Base-by-base conservation (phyloP, 2,888 invertebrate species). In the Pterobdella sp. region DNA sequence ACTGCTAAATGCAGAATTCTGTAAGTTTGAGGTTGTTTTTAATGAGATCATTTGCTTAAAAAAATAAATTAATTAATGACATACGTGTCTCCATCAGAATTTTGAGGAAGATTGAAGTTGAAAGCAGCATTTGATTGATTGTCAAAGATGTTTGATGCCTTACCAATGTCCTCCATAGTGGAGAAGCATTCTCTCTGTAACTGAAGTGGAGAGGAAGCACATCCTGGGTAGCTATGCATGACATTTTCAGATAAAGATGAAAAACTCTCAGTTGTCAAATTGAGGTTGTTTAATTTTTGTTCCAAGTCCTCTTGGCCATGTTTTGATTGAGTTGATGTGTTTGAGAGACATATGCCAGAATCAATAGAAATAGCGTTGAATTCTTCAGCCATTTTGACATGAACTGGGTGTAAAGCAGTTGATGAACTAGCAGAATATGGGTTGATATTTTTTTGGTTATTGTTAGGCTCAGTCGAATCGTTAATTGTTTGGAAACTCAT, bases 321-420 rank as follows among this genome's bases (percentile, higher is more conserved):
- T 7, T 29, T 10, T 3, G 7, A 29, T 31, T 35, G 65, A 7
- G 65, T 65, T 1, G 71, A 71, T 4, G 34, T 32, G 56, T 18
- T 26, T 2, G 71, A 71, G 31, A 71, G 31, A n/a, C 71, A 71
- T n/a, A 71, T 37, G 56, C 71, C 71, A n/a, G 71, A 71, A 63
- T 71, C 71, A 34, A 71, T 3, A 3, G 60, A 56, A 7, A 26
- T 56, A 26, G n/a, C 26, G 60, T 18, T 7, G 3, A 14, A 22
- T 26, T 56, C 60, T 56, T 56, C 60, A 18, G 60, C n/a, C 60
- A 56, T 56, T 7, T 7, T 56, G n/a, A n/a, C n/a, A 26, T 4
- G 18, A 3, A 56, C 60, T 56, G 60, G 60, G n/a, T 56, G 60
- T n/a, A 26, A 14, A 7, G 49, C 7, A 22, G 49, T 22, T 42